phyloP scores from a whole-genome alignment of 2,113 vertebrate genomes.

The Edolisoma coerulescens region DNA sequence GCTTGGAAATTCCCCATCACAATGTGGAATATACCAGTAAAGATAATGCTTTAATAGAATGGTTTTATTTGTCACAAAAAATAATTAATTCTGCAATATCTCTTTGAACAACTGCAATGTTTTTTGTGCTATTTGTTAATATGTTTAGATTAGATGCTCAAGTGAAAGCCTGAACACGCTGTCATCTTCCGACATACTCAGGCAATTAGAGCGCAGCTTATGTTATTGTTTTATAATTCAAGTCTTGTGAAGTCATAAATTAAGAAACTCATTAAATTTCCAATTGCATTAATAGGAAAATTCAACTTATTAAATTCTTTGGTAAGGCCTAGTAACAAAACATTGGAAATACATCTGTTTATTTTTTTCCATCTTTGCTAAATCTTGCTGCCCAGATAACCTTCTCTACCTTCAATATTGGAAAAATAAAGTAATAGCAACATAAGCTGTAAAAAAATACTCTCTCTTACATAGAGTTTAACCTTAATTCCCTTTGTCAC shows the following conservation, averaged over 20 bases:
- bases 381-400: neutral
- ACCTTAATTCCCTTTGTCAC: neutral
- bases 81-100: neutral
- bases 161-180: conserved; percentile 59
- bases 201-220: conserved; percentile 63
- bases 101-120: neutral
- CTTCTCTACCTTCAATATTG: neutral
- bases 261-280: conserved; percentile 70
- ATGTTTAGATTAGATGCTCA: conserved; percentile 70
- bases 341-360: neutral
- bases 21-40: neutral
- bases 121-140: conserved; percentile 41
- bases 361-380: neutral
- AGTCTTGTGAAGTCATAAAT: conserved; percentile 57
- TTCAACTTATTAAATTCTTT: conserved; percentile 38
- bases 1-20: neutral
- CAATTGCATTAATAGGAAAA: conserved; percentile 63
- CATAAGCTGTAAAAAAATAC: neutral
- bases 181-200: conserved; percentile 56
- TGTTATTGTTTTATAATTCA: conserved; percentile 62
- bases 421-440: neutral
- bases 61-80: neutral
- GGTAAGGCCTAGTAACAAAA: neutral
- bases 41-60: neutral
- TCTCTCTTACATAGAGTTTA: neutral